Conservation (phyloP, 2,113 vertebrate genomes). For the Anser brachyrhynchus region DNA sequence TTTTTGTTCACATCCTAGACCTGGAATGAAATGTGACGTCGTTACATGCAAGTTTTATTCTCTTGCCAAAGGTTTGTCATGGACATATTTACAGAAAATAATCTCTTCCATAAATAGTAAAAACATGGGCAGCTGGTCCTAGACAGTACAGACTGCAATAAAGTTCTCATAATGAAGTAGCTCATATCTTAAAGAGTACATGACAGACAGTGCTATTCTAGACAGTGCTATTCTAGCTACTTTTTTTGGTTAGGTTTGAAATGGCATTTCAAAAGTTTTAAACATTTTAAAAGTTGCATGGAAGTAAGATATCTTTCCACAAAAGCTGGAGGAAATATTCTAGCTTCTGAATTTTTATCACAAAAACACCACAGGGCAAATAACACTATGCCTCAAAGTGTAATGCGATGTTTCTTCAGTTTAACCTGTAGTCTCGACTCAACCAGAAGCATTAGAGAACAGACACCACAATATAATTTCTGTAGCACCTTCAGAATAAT, state of each 20-base stretch:
- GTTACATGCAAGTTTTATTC: slow-evolving; percentile 40
- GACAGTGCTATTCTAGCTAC: not conserved
- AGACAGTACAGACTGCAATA: not conserved
- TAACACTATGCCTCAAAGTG: not conserved
- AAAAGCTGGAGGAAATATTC: not conserved
- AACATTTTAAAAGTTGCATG: not conserved
- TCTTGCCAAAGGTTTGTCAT: slow-evolving; percentile 50
- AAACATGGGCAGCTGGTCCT: slow-evolving; percentile 26
- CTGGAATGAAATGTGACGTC: slow-evolving; percentile 54
- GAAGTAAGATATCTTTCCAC: not conserved
- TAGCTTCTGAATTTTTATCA: not conserved
- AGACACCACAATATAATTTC: not conserved
- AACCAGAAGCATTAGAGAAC: not conserved
- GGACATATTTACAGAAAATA: slow-evolving; percentile 63
- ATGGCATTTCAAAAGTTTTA: not conserved
- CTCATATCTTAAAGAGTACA: not conserved
- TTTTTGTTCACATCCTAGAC: slow-evolving; percentile 51
- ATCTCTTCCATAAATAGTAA: slow-evolving; percentile 66
- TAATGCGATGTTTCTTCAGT: not conserved
- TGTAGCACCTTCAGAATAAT: not conserved
- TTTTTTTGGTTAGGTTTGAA: not conserved
- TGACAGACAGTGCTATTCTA: not conserved
- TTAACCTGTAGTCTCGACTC: not conserved
- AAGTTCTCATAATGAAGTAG: slow-evolving; percentile 1
- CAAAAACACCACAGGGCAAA: not conserved